Evolutionary conservation across 2,113 vertebrate species (phyloP).

Genomic region (Eurypyga helias): DNA sequence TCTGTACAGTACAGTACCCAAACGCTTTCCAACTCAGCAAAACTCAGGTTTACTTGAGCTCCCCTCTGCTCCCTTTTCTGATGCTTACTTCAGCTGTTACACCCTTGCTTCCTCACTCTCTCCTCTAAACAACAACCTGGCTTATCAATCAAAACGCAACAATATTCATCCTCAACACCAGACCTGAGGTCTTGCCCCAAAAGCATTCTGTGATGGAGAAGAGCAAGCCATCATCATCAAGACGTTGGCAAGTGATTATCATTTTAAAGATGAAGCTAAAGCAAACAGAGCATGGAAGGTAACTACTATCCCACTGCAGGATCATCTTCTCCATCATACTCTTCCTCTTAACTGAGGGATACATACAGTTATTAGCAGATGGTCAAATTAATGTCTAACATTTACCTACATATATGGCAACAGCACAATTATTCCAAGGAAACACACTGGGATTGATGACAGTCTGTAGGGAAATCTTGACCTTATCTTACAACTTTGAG

Average conservation of each 20-base stretch:
- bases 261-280: not conserved
- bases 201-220: not conserved
- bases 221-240: not conserved
- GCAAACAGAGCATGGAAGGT: not conserved
- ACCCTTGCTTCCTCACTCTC: not conserved
- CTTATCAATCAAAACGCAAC: not conserved
- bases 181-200: not conserved
- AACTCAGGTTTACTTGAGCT: not conserved
- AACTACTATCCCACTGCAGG: not conserved
- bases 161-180: not conserved
- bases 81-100: not conserved
- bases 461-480: not conserved
- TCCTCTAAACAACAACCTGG: not conserved
- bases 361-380: not conserved
- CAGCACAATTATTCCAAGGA: not conserved
- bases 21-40: not conserved
- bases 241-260: not conserved
- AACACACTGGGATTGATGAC: not conserved
- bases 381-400: not conserved
- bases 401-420: not conserved
- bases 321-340: not conserved
- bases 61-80: not conserved
- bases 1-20: not conserved
- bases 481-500: not conserved
- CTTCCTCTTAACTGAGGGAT: not conserved